Conservation (phyloP, 1,140 invertebrate species). For the Drosophila arawakana region DNA sequence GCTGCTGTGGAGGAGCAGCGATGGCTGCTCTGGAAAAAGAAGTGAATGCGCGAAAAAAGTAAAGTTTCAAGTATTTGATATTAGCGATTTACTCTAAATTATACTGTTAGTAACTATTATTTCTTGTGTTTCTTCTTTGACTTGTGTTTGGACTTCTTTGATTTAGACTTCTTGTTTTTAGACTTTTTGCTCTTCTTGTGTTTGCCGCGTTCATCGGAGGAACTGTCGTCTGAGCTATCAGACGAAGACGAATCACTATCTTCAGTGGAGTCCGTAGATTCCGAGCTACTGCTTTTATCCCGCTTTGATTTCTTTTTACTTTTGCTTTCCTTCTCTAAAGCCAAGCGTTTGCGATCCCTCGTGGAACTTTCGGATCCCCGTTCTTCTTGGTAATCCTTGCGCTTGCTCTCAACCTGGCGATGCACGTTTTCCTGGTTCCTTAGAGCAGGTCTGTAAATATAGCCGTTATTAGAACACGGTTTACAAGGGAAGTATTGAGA, state of each 20-base stretch:
- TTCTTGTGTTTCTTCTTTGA: slow-evolving; percentile 65
- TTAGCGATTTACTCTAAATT: slow-evolving; percentile 40
- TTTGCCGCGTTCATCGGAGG: slow-evolving; percentile 58
- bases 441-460: slow-evolving; percentile 15
- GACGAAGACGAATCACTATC: slow-evolving; percentile 50
- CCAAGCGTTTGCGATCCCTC: slow-evolving; percentile 17
- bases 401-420: background rate
- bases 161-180: slow-evolving; percentile 44
- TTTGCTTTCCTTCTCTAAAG: slow-evolving; percentile 26
- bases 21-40: slow-evolving; percentile 57
- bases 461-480: background rate
- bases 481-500: background rate
- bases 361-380: slow-evolving; percentile 13
- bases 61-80: slow-evolving; percentile 24
- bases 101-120: slow-evolving; percentile 41
- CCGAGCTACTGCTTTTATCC: slow-evolving; percentile 48
- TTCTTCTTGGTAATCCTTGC: slow-evolving; percentile 21
- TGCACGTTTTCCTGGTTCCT: slow-evolving; percentile 1
- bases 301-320: slow-evolving; percentile 57
- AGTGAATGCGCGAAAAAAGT: slow-evolving; percentile 51
- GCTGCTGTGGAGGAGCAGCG: slow-evolving; percentile 65
- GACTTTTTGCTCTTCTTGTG: slow-evolving; percentile 53
- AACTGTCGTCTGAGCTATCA: slow-evolving; percentile 52
- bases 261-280: slow-evolving; percentile 53
- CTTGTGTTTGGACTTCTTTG: slow-evolving; percentile 59